phyloP scores from a whole-genome alignment of 2,113 vertebrate genomes.

The Guaruba guarouba region DNA sequence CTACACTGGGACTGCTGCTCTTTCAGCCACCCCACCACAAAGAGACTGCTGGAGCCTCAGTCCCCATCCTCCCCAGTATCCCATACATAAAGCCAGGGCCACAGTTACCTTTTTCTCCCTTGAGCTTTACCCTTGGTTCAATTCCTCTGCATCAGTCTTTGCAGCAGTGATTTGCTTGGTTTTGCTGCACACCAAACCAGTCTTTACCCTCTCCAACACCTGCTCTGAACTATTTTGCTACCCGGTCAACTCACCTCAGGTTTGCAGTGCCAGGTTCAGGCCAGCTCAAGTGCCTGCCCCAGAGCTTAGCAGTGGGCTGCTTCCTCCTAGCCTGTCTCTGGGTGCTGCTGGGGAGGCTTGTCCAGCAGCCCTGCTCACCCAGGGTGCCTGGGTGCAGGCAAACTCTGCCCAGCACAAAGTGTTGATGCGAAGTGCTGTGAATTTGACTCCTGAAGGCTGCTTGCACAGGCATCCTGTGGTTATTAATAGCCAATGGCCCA shows the following conservation, averaged over 20 bases:
- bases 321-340: not conserved
- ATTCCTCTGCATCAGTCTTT: not conserved
- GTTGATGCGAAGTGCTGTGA: slow-evolving; percentile 83
- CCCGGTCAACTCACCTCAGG: slow-evolving; percentile 56
- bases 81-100: not conserved
- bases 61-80: not conserved
- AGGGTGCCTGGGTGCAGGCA: slow-evolving; percentile 16
- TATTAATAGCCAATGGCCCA: slow-evolving; percentile 84
- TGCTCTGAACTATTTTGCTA: not conserved
- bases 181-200: not conserved
- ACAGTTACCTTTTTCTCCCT: not conserved
- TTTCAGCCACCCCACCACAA: not conserved
- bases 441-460: slow-evolving; percentile 85
- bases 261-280: slow-evolving; percentile 18
- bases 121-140: not conserved
- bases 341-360: slow-evolving; percentile 14
- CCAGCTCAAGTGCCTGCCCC: not conserved
- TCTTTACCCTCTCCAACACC: not conserved
- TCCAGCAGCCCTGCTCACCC: slow-evolving; percentile 4
- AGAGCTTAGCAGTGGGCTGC: not conserved
- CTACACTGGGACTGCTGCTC: not conserved
- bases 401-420: slow-evolving; percentile 76
- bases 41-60: not conserved
- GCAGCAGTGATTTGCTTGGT: not conserved
- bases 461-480: slow-evolving; percentile 83